Conservation (phyloP, 2,113 vertebrate genomes). For the Craseonycteris thonglongyai region DNA sequence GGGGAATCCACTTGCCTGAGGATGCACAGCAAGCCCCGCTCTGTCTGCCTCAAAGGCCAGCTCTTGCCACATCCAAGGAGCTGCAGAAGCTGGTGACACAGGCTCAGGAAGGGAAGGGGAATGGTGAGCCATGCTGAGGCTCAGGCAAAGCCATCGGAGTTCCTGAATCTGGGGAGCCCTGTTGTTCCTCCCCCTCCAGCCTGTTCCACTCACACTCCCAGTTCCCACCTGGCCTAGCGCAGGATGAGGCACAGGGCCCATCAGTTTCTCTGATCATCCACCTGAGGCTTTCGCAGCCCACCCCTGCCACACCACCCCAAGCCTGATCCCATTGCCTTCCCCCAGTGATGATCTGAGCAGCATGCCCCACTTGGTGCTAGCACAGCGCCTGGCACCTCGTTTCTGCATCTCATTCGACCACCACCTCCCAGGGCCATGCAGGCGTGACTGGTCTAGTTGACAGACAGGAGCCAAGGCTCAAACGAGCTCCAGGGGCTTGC, state of each 20-base stretch:
- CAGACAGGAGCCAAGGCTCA: neutral
- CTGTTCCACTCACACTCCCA: neutral
- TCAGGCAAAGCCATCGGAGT: neutral
- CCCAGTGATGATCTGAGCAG: too few species aligned
- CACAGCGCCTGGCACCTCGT: rapidly evolving
- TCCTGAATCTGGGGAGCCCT: neutral
- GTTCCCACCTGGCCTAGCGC: neutral
- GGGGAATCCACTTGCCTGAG: neutral
- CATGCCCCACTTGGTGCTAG: rapidly evolving
- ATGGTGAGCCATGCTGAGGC: neutral
- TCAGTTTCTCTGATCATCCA: neutral
- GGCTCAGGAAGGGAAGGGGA: neutral
- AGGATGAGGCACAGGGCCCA: neutral
- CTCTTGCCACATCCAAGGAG: neutral
- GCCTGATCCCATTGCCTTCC: neutral
- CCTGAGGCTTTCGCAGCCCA: neutral
- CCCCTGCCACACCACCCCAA: neutral
- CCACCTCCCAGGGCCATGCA: neutral
- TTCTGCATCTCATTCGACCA: too few species aligned
- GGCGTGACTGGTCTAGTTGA: neutral
- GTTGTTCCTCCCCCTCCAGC: neutral
- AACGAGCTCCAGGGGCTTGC: neutral
- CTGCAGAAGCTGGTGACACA: neutral
- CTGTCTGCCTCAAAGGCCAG: neutral
- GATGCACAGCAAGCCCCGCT: neutral